Base-by-base conservation (phyloP, 2,797 vertebrate species). In the Limosa lapponica region DNA sequence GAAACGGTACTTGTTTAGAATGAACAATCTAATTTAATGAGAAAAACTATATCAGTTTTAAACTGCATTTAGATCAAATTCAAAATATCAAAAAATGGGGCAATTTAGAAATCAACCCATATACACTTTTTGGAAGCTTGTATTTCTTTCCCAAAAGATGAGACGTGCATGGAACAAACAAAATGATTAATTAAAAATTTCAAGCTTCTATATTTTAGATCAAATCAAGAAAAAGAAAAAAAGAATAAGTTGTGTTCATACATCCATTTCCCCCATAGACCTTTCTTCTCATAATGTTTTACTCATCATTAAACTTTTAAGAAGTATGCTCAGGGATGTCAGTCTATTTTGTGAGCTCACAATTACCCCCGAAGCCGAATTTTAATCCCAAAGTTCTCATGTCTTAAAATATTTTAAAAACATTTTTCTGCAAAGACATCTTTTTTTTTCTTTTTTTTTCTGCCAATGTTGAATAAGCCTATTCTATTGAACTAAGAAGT, bases 161-260 rank as follows among this genome's bases (percentile, higher is more conserved):
- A 41, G 17, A 69, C 1, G 41, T 1, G 15, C 1, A 10, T 11
- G 7, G 32, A 2, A 15, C 11, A 7, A 24, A 51, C 25, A 6
- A 5, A 17, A 51, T 19, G 3, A 32, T 14, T 16, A 55, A 43
- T 59, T 41, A 80, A 27, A 39, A 44, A 44, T n/a, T 44, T 71
- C 18, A 61, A 61, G 8, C 6, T 37, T 54, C 17, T 15, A 28
- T 16, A 37, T 86, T 73, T 86, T 81, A 64, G 3, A 51, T 34
- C 16, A 70, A 91, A 92, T 28, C 12, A 37, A 73, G 62, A 58
- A 65, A 28, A 75, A 19, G 7, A 52, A 59, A 58, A 3, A 3
- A 65, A 65, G 36, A 80, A 23, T 24, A 67, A 67, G 17, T 2
- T 39, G 5, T 16, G 15, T 70, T 75, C 22, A 30, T 55, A 49